Evolutionary conservation across 1,140 invertebrate genomes (phyloP), one percentile per base, ranked within the genome.

Genomic region (Protaetia brevitarsis): DNA sequence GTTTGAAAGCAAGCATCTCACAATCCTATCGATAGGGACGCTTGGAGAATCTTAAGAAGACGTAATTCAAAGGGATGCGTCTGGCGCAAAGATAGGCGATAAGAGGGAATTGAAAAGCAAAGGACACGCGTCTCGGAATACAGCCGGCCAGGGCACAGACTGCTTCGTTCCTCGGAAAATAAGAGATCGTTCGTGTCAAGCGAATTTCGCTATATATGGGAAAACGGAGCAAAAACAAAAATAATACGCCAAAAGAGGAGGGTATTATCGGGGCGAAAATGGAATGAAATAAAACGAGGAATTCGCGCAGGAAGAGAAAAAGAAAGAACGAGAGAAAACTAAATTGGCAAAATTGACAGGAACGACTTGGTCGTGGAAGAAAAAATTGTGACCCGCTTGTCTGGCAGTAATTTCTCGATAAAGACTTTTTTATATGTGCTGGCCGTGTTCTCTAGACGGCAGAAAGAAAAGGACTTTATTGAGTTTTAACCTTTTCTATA

Each of bases 401-500:
- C 41, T 13, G 19, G 16, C 41, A 8, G 41, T 21, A 51, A 51
- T 21, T 51, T 51, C 41, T 23, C 0, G 41, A 51, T 51, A 51
- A 51, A 19, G 16, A 51, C 41, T n/a, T 51, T 51, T 51, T 7
- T 45, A 45, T 45, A 23, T 21, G 19, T 51, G 11, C 31, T 41
- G 37, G n/a, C n/a, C 19, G 19, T 23, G 41, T 21, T 3, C 41
- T 13, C 16, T 3, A 16, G n/a, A 7, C 8, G 3, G 41, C 3
- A 23, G 21, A 51, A 23, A 21, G 41, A 23, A 51, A 51, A 51
- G 26, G 41, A 21, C 41, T 51, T 51, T 51, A 51, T 51, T 19
- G 41, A 51, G 41, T 51, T 51, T 51, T 51, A 51, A 51, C 41
- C 41, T 51, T 51, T 51, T 51, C 41, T 51, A 51, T 51, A 51